Percentiles rank a stretch among this genome's conserved stretches.
phyloP scores from a whole-genome alignment of 2,888 invertebrate genomes.

The Keiferia lycopersicella region DNA sequence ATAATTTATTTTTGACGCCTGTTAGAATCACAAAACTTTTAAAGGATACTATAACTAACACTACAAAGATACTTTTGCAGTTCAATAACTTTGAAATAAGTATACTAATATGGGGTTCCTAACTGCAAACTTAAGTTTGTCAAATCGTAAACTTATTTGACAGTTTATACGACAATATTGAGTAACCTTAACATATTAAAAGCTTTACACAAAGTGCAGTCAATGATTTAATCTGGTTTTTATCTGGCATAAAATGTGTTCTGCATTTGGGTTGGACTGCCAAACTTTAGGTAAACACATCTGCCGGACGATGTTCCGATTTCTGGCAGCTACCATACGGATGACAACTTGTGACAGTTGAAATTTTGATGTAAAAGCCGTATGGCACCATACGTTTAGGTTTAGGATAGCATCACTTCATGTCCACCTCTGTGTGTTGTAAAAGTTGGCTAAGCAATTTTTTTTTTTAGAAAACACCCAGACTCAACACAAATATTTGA shows the following conservation, averaged over 20 bases:
- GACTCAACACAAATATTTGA: too few relatives aligned
- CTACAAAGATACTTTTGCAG: background rate
- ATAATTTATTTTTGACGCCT: conserved; percentile 22
- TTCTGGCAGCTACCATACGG: too few relatives aligned
- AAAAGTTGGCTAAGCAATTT: too few relatives aligned
- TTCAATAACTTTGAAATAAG: background rate
- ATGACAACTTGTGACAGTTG: too few relatives aligned
- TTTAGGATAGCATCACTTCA: too few relatives aligned
- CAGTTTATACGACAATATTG: conserved; percentile 26
- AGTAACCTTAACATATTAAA: conserved; percentile 25
- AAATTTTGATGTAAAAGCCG: too few relatives aligned
- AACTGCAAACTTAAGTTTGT: conserved; percentile 18
- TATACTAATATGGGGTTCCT: background rate
- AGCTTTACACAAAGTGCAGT: conserved; percentile 22
- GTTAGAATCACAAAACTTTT: conserved; percentile 12
- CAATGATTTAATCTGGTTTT: conserved; percentile 24
- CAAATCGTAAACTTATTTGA: conserved; percentile 22
- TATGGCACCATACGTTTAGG: too few relatives aligned
- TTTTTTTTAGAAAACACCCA: too few relatives aligned
- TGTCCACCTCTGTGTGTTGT: too few relatives aligned
- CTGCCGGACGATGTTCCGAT: too few relatives aligned
- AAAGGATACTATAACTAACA: background rate
- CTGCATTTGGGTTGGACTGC: background rate
- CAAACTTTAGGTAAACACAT: too few relatives aligned
- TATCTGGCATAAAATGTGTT: conserved; percentile 21